Evolutionary conservation across 2,797 vertebrate genomes (phyloP).

Genomic region (Momotus momota): DNA sequence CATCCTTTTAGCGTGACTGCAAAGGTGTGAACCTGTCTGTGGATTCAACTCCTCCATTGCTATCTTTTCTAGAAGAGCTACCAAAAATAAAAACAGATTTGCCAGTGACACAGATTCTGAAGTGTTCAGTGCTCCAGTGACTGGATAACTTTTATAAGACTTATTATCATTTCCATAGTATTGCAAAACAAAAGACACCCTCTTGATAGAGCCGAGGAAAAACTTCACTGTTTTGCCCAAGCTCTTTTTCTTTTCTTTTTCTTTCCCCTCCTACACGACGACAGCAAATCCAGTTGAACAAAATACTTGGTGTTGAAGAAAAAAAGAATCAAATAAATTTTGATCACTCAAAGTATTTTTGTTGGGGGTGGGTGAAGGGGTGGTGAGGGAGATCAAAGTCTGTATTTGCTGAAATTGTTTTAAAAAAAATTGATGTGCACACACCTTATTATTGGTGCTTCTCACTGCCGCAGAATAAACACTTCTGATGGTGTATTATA

Average conservation of each 20-base stretch:
- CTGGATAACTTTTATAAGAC: constrained; percentile 41
- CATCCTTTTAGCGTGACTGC: constrained; percentile 41
- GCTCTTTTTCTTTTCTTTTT: background rate
- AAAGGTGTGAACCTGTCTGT: constrained; percentile 25
- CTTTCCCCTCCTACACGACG: background rate
- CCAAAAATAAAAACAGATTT: constrained; percentile 2
- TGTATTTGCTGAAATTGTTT: constrained; percentile 57
- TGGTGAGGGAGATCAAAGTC: background rate
- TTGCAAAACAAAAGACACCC: background rate
- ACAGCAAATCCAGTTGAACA: background rate
- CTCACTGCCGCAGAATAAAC: constrained; percentile 67
- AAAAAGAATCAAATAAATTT: constrained; percentile 6
- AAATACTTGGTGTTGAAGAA: background rate
- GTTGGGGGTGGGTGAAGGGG: background rate
- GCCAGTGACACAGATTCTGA: background rate
- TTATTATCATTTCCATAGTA: background rate
- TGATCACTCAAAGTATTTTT: constrained; percentile 40
- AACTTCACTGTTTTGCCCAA: background rate
- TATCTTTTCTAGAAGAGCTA: background rate
- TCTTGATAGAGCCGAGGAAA: background rate
- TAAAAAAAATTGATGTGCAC: background rate
- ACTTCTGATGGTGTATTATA: background rate
- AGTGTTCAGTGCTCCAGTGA: background rate
- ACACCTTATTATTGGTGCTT: constrained; percentile 9
- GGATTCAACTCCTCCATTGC: background rate